Percentiles rank a stretch among this genome's conserved stretches.
Conservation (phyloP, 1,140 invertebrate species). For the Sminthurinus signatus region DNA sequence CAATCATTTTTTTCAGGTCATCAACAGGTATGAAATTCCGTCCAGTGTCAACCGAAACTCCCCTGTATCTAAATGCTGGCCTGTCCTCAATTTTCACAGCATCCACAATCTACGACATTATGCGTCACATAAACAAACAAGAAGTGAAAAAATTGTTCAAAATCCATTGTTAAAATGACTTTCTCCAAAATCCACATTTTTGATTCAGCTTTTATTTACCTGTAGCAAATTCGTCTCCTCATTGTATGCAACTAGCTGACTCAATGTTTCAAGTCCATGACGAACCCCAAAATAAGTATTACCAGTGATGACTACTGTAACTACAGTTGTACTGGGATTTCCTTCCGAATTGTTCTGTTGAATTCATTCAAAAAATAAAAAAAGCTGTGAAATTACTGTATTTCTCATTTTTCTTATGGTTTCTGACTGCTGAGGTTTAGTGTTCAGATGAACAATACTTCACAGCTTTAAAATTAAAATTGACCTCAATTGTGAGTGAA, state of each 20-base stretch:
- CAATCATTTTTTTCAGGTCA: conserved; percentile 63
- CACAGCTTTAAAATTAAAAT: not conserved
- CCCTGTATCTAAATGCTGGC: conserved; percentile 44
- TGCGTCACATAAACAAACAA: not conserved
- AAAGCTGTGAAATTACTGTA: no score
- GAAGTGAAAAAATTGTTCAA: not conserved
- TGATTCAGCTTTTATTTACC: conserved; percentile 13
- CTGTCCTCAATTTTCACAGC: conserved; percentile 23
- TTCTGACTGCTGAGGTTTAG: no score
- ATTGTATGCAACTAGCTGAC: conserved; percentile 57
- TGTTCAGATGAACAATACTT: no score
- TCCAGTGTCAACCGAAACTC: conserved; percentile 67
- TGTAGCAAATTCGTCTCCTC: conserved; percentile 21
- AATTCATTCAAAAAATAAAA: no score
- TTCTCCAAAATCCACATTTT: not conserved
- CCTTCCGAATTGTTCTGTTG: no score
- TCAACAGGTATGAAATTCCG: conserved; percentile 65
- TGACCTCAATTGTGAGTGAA: conserved; percentile 49
- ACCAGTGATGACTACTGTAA: conserved; percentile 49
- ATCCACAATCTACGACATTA: conserved; percentile 28
- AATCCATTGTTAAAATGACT: not conserved
- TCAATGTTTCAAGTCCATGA: conserved; percentile 69
- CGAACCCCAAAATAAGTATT: conserved; percentile 64
- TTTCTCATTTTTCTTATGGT: no score
- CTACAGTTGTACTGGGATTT: not conserved